Percentiles rank a stretch among this genome's conserved stretches.
These are phyloP conservation scores for Nephrotoma guestfalica DNA, from an alignment of 2,888 invertebrate genomes.

Conservation along the genomic window DNA sequence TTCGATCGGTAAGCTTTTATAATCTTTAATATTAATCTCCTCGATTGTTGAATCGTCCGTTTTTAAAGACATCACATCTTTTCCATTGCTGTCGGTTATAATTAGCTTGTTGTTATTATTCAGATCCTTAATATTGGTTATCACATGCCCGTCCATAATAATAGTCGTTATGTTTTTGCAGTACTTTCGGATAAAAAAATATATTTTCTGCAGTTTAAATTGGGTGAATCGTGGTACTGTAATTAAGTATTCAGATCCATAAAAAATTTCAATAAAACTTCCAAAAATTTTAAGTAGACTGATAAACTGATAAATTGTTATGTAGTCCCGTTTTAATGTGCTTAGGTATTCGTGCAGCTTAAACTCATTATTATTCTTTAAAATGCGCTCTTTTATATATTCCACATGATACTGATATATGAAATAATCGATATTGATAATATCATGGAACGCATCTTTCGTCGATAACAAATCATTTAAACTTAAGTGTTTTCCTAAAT, in stretches of 20 bases:
- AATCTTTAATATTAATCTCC: not conserved
- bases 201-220: not conserved
- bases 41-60: not conserved
- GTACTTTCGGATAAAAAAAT: not conserved
- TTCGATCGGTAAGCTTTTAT: not conserved
- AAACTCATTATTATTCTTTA: not conserved
- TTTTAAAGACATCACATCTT: not conserved
- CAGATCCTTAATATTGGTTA: not conserved
- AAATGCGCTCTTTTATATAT: not conserved
- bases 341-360: not conserved
- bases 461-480: not conserved
- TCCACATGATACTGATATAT: not conserved
- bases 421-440: not conserved
- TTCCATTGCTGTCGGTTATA: not conserved
- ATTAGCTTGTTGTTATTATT: not conserved
- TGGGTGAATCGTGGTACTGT: not conserved
- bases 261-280: not conserved
- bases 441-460: not conserved
- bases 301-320: not conserved
- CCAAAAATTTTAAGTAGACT: not conserved
- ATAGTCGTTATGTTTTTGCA: not conserved
- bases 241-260: not conserved
- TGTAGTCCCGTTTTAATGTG: not conserved
- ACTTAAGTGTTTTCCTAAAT: not conserved
- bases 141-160: not conserved